Conservation (phyloP, 2,113 vertebrate species). For the Connochaetes taurinus region DNA sequence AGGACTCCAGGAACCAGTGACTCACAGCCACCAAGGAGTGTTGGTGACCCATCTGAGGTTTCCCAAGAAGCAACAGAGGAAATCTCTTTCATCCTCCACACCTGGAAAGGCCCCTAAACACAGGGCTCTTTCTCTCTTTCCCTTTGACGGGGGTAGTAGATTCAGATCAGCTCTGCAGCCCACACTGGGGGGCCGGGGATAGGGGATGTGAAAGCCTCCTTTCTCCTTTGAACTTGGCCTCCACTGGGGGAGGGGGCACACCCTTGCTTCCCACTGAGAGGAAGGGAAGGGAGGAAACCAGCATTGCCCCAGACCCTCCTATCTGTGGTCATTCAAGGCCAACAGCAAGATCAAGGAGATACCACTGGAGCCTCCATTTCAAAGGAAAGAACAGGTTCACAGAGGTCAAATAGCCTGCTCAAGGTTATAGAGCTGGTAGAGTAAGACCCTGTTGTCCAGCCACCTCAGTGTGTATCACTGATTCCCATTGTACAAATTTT, state of each 20-base stretch:
- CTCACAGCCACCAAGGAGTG: neutral
- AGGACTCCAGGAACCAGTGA: constrained; percentile 8
- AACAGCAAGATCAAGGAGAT: neutral
- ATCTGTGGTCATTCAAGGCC: neutral
- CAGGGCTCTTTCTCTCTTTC: constrained; percentile 50
- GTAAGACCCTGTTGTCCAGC: neutral
- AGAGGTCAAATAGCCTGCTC: fast-evolving
- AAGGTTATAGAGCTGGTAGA: fast-evolving
- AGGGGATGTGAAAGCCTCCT: neutral
- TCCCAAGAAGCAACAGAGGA: constrained; percentile 52
- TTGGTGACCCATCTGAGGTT: constrained; percentile 32
- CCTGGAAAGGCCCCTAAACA: constrained; percentile 7
- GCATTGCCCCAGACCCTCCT: neutral
- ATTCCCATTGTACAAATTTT: neutral
- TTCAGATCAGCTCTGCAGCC: constrained; percentile 31
- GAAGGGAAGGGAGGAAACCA: neutral
- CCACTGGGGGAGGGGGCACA: neutral
- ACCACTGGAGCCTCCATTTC: fast-evolving
- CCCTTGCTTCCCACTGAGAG: neutral
- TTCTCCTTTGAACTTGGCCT: neutral
- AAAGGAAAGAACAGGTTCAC: neutral
- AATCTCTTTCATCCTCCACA: neutral
- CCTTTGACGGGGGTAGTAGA: constrained; percentile 64
- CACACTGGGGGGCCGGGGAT: constrained; percentile 25
- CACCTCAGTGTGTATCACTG: fast-evolving